phyloP scores from a whole-genome alignment of 2,797 vertebrate genomes.

The Hafferia zeledoni region DNA sequence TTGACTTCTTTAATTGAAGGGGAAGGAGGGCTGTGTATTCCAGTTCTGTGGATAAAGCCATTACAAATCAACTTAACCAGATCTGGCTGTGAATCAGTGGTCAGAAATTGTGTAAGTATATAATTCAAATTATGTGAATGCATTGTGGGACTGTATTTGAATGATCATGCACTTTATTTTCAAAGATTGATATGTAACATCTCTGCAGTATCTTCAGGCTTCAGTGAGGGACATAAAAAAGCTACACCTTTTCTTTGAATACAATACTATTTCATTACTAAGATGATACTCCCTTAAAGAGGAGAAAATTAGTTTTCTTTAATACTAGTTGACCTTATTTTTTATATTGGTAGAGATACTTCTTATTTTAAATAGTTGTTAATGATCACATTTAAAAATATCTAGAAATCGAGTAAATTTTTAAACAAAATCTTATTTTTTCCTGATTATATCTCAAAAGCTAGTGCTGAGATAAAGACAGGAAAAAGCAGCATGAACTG shows the following conservation, averaged over 20 bases:
- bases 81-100: neutral
- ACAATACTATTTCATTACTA: neutral
- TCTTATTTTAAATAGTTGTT: neutral
- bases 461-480: neutral
- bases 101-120: neutral
- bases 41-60: neutral
- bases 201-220: neutral
- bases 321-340: neutral
- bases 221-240: neutral
- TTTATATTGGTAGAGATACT: neutral
- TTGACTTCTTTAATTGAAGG: neutral
- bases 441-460: neutral
- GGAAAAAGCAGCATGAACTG: neutral
- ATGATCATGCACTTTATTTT: neutral
- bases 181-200: neutral
- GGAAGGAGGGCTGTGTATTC: neutral
- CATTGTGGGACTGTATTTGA: neutral
- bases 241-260: neutral
- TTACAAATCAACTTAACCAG: neutral
- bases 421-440: neutral
- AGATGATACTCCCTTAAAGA: neutral
- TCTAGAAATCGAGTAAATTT: neutral
- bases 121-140: neutral
- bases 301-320: neutral
- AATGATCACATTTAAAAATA: neutral